Percentiles rank a stretch among this genome's conserved stretches.
Conservation (phyloP, 2,888 invertebrate genomes). For the Liopterus haemorrhoidalis region DNA sequence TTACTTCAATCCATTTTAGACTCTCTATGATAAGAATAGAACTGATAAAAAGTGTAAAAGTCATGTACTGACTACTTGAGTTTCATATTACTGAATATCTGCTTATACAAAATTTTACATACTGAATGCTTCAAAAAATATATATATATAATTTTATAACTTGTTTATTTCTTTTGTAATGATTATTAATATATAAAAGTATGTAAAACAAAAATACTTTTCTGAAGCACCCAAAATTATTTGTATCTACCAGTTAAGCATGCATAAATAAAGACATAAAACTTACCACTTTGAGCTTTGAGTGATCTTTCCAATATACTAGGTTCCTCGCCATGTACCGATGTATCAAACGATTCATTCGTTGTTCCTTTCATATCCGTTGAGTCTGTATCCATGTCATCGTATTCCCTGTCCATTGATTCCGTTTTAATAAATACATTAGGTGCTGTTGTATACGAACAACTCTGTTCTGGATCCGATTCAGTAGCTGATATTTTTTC, state of each 20-base stretch:
- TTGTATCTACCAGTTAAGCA: background rate
- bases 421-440: slow-evolving; percentile 17
- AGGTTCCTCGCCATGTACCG: slow-evolving; percentile 14
- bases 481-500: too few species aligned
- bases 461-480: slow-evolving; percentile 19
- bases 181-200: slow-evolving; percentile 1
- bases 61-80: background rate
- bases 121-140: background rate
- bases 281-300: slow-evolving; percentile 21
- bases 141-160: too few species aligned
- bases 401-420: slow-evolving; percentile 9
- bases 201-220: background rate
- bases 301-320: slow-evolving; percentile 21
- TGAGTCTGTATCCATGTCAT: slow-evolving; percentile 21
- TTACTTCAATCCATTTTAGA: too few species aligned
- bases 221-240: too few species aligned
- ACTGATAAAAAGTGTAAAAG: background rate
- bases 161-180: slow-evolving; percentile 5
- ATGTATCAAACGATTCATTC: too few species aligned
- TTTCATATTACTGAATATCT: background rate
- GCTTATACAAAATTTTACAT: background rate
- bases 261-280: background rate
- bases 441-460: slow-evolving; percentile 14
- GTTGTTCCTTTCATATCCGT: too few species aligned
- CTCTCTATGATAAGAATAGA: too few species aligned